A percentile compares a stretch with the other conserved stretches of the same genome.
phyloP scores from a whole-genome alignment of 2,113 vertebrate genomes.

The Sebastes schlegelii region DNA sequence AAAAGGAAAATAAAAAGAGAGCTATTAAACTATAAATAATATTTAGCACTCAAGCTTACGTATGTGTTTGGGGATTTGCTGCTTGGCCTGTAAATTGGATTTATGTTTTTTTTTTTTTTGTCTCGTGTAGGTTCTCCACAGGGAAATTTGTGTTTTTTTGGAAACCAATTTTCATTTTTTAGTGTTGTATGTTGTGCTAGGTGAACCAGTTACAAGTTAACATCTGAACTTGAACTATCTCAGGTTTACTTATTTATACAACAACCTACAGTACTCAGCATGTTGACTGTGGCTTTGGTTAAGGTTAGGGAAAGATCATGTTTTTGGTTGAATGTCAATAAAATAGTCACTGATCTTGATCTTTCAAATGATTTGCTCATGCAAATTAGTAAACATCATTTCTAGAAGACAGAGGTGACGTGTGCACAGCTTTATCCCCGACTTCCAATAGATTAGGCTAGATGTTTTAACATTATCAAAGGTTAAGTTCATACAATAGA shows the following conservation, averaged over 20 bases:
- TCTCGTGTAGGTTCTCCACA: neutral
- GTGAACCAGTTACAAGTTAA: neutral
- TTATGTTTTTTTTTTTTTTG: neutral
- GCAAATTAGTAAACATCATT: neutral
- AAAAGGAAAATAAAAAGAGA: neutral
- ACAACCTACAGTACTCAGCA: neutral
- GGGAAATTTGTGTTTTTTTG: neutral
- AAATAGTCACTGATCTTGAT: neutral
- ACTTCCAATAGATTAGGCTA: neutral
- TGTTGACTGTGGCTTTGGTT: neutral
- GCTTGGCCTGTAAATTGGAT: neutral
- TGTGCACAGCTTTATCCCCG: neutral
- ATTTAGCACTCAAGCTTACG: neutral
- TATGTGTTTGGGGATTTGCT: too few species aligned
- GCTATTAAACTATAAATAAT: neutral
- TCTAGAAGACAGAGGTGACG: neutral
- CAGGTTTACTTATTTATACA: neutral
- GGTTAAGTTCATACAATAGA: neutral
- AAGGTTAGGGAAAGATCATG: neutral
- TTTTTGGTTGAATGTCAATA: neutral
- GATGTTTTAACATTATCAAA: neutral
- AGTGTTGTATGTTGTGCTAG: neutral
- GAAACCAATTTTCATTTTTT: too few species aligned
- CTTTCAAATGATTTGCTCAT: neutral
- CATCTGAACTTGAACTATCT: neutral